Percentiles rank a stretch among this genome's conserved stretches.
Evolutionary conservation across 2,888 invertebrate species (phyloP).

Genomic region (Drosophila greeni): DNA sequence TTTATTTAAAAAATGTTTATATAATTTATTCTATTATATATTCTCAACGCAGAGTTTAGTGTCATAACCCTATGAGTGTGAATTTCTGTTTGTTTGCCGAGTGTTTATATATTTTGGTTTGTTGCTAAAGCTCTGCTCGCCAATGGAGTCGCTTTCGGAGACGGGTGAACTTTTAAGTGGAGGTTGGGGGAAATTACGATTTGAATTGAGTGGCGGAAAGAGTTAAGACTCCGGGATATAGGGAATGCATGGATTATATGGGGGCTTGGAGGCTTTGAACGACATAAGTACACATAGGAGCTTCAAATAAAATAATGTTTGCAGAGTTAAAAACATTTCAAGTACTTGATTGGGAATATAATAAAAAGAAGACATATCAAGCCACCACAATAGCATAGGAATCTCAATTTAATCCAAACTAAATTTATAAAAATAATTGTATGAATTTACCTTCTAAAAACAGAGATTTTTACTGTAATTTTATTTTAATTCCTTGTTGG

Average conservation of each 20-base stretch:
- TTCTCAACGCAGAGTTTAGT: background rate
- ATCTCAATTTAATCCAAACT: background rate
- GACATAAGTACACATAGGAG: no score
- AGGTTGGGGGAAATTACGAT: constrained; percentile 9
- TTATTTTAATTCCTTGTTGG: background rate
- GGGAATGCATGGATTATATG: background rate
- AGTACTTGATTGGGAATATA: background rate
- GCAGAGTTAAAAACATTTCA: background rate
- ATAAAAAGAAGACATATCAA: background rate
- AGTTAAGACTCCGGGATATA: background rate
- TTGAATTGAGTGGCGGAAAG: constrained; percentile 21
- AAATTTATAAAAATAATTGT: background rate
- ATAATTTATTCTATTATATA: background rate
- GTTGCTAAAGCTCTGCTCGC: constrained; percentile 7
- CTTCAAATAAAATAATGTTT: no score
- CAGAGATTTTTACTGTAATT: background rate
- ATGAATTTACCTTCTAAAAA: background rate
- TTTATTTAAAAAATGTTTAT: background rate
- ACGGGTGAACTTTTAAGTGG: constrained; percentile 5
- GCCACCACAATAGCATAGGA: background rate
- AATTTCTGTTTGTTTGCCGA: constrained; percentile 37
- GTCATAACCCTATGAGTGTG: constrained; percentile 49
- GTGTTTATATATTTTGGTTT: constrained; percentile 35
- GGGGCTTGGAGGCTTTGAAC: no score
- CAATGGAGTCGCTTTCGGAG: constrained; percentile 20